A percentile compares a stretch with the other conserved stretches of the same genome.
Evolutionary conservation across 1,140 invertebrate genomes (phyloP).

Genomic region (Dinothrombium tinctorium): DNA sequence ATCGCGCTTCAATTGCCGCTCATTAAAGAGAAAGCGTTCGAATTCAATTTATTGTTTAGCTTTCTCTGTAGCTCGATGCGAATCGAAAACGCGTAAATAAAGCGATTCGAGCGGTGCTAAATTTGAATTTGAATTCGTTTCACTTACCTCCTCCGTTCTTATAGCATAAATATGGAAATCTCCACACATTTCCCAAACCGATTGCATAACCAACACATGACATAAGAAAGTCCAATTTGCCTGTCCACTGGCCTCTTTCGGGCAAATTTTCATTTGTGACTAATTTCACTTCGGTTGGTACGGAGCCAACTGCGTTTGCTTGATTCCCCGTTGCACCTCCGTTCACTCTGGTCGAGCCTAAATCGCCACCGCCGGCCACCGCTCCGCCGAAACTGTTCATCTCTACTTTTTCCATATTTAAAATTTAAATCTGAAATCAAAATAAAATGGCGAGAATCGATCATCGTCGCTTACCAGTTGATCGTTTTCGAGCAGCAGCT

Average conservation of each 20-base stretch:
- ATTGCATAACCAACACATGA: conserved; percentile 39
- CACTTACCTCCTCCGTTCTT: conserved; percentile 40
- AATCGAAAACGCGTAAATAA: no score
- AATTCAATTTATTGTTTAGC: background rate
- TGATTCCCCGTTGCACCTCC: background rate
- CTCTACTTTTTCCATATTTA: conserved; percentile 12
- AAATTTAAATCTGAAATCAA: no score
- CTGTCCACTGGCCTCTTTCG: conserved; percentile 47
- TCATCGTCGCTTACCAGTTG: no score
- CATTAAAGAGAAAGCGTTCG: background rate
- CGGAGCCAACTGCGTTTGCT: background rate
- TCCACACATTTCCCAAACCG: conserved; percentile 34
- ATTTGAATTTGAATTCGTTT: background rate
- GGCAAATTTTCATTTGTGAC: conserved; percentile 21
- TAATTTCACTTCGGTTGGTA: conserved; percentile 12
- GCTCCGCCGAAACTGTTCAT: conserved; percentile 10
- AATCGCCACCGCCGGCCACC: conserved; percentile 1
- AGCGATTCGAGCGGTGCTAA: background rate
- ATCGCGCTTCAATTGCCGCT: no score
- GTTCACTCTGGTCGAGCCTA: background rate
- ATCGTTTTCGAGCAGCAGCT: no score
- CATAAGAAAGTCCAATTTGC: conserved; percentile 55
- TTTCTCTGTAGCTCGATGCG: background rate
- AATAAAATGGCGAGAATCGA: no score
- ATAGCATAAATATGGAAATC: conserved; percentile 40